phyloP scores from a whole-genome alignment of 2,888 invertebrate species.

The Epirrita christyi region DNA sequence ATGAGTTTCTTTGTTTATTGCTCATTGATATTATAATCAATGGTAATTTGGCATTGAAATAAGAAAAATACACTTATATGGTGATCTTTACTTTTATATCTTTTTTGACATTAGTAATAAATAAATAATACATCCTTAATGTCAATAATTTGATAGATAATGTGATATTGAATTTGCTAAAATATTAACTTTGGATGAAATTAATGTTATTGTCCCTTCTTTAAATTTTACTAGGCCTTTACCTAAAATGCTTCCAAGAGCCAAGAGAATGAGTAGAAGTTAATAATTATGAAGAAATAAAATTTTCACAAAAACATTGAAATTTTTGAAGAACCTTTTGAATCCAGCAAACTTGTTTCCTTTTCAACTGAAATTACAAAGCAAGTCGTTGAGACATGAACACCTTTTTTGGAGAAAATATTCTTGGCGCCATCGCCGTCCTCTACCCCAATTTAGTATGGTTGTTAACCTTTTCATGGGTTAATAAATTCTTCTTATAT shows the following conservation, averaged over 20 bases:
- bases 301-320: neutral
- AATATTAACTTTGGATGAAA: too few species aligned
- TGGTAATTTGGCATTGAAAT: constrained; percentile 2
- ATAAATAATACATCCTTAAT: neutral
- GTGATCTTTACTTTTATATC: neutral
- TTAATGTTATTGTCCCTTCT: too few species aligned
- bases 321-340: neutral
- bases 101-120: constrained; percentile 1
- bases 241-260: too few species aligned
- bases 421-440: constrained; percentile 24
- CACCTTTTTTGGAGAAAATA: constrained; percentile 27
- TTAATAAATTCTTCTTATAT: constrained; percentile 6
- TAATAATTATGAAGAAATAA: too few species aligned
- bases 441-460: constrained; percentile 29
- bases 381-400: constrained; percentile 8
- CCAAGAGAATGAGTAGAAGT: too few species aligned
- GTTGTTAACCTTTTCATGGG: constrained; percentile 33
- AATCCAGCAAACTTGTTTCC: too few species aligned
- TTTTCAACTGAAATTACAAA: neutral
- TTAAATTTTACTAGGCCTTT: too few species aligned
- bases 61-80: constrained; percentile 1
- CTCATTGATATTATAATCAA: constrained; percentile 10
- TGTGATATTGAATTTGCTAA: too few species aligned
- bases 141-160: neutral
- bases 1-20: constrained; percentile 7